phyloP scores from a whole-genome alignment of 2,888 invertebrate genomes.

The Cataglyphis cursor region DNA sequence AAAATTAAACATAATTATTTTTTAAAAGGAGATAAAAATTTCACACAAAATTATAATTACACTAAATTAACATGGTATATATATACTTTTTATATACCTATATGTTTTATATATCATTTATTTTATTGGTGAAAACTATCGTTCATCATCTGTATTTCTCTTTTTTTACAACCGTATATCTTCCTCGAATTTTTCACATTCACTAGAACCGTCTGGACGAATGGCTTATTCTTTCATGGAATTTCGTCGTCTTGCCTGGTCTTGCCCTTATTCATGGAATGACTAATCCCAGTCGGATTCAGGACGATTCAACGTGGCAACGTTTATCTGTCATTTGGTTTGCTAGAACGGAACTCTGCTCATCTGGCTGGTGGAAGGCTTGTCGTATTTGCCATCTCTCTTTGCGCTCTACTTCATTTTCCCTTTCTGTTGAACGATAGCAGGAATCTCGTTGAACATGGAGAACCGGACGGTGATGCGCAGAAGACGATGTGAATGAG shows the following conservation, averaged over 20 bases:
- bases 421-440: slow-evolving; percentile 75
- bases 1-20: neutral
- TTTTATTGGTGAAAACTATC: slow-evolving; percentile 1
- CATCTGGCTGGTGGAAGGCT: slow-evolving; percentile 75
- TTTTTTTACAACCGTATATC: slow-evolving; percentile 10
- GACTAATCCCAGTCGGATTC: slow-evolving; percentile 73
- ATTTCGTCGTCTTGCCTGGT: slow-evolving; percentile 70
- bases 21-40: neutral
- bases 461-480: slow-evolving; percentile 31
- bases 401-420: slow-evolving; percentile 81
- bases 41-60: neutral
- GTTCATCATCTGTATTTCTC: neutral
- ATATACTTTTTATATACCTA: neutral
- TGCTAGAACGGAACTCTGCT: slow-evolving; percentile 70
- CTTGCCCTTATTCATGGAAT: slow-evolving; percentile 83
- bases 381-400: slow-evolving; percentile 85
- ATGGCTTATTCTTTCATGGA: slow-evolving; percentile 46
- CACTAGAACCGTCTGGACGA: slow-evolving; percentile 33
- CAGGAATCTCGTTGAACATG: slow-evolving; percentile 55
- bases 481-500: slow-evolving; percentile 37
- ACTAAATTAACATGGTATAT: neutral
- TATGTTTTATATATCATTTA: neutral
- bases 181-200: slow-evolving; percentile 3
- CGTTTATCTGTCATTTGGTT: slow-evolving; percentile 80
- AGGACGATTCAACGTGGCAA: slow-evolving; percentile 67